These are phyloP conservation scores for Oenanthe melanoleuca DNA, from an alignment of 2,113 vertebrate species.

Conservation along the genomic window DNA sequence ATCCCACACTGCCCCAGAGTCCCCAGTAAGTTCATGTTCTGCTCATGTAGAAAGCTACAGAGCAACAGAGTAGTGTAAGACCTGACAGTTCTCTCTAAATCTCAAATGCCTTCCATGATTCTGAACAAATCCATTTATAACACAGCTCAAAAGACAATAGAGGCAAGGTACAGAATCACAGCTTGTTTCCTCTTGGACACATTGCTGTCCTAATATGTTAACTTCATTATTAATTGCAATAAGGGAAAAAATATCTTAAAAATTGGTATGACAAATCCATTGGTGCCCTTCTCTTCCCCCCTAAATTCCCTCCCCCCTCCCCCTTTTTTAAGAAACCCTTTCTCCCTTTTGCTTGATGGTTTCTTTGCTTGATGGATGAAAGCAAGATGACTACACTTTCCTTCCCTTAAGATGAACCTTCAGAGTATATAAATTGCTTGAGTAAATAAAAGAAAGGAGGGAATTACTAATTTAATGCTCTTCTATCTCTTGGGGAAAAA, in stretches of 20 bases:
- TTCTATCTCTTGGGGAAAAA: conserved; percentile 62
- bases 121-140: neutral
- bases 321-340: neutral
- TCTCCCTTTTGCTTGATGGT: neutral
- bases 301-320: accelerated
- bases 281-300: neutral
- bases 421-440: conserved; percentile 22
- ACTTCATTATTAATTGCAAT: neutral
- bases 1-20: neutral
- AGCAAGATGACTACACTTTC: neutral
- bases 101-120: neutral
- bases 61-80: neutral
- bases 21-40: neutral
- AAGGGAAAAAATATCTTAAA: neutral
- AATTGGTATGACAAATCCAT: neutral
- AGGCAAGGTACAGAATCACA: neutral
- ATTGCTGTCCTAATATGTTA: neutral
- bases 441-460: conserved; percentile 72
- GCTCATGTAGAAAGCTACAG: accelerated
- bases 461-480: conserved; percentile 69
- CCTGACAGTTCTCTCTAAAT: neutral
- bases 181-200: neutral
- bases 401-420: conserved; percentile 39
- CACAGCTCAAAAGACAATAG: neutral
- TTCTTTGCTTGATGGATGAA: neutral